A percentile compares a stretch with the other conserved stretches of the same genome.
Conservation (phyloP, 2,888 invertebrate species). For the Agelastica alni region DNA sequence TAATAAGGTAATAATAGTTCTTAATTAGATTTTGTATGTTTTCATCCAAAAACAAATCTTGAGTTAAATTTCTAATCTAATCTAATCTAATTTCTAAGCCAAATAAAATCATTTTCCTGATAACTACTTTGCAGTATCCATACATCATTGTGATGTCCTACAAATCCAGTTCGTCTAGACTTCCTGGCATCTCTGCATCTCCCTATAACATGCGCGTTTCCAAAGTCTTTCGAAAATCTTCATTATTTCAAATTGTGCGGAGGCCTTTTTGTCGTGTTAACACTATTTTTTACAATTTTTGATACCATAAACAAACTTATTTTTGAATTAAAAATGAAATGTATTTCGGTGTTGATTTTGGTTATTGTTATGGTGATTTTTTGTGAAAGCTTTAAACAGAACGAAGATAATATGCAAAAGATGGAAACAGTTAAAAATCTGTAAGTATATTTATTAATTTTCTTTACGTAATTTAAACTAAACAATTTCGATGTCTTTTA, state of each 20-base stretch:
- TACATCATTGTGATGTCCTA: conserved; percentile 2
- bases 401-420: conserved; percentile 5
- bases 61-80: too few species aligned
- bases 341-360: conserved; percentile 6
- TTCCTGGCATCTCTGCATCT: conserved; percentile 17
- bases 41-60: too few species aligned
- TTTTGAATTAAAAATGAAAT: conserved; percentile 7
- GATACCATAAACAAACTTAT: not conserved
- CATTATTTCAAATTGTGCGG: conserved; percentile 8
- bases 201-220: conserved; percentile 16
- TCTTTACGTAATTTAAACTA: not conserved
- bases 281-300: not conserved
- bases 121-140: conserved; percentile 7
- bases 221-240: not conserved
- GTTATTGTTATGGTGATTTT: not conserved
- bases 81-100: too few species aligned
- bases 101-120: not conserved
- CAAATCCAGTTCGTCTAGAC: conserved; percentile 19
- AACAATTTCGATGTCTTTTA: too few species aligned
- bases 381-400: conserved; percentile 3
- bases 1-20: too few species aligned
- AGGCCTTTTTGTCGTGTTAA: conserved; percentile 18
- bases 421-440: conserved; percentile 20
- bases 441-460: conserved; percentile 10
- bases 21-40: too few species aligned